These are phyloP conservation scores for Littorina saxatilis DNA, from an alignment of 1,140 invertebrate species.

Conservation along the genomic window DNA sequence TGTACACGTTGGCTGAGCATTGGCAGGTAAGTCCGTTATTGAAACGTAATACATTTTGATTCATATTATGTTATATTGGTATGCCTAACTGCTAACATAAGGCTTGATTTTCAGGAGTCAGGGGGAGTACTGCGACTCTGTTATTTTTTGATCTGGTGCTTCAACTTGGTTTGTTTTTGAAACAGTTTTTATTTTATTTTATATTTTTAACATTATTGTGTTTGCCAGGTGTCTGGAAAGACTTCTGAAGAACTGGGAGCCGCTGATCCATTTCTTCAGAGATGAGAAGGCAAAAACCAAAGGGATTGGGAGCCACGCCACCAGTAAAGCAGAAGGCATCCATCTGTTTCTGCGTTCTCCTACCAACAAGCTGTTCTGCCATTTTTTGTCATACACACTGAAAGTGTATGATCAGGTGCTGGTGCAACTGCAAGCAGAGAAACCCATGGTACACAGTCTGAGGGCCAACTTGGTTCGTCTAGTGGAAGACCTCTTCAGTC, in stretches of 20 bases:
- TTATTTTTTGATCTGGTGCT: too few relatives aligned
- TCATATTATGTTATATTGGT: too few relatives aligned
- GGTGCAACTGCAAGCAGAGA: constrained; percentile 40
- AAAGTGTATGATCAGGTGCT: constrained; percentile 45
- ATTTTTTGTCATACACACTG: constrained; percentile 43
- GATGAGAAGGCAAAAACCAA: constrained; percentile 20
- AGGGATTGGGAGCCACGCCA: not conserved
- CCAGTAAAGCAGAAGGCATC: not conserved
- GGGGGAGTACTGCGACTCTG: too few relatives aligned
- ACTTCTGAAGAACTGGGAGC: constrained; percentile 45
- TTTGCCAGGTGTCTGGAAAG: constrained; percentile 41
- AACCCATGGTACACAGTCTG: constrained; percentile 45
- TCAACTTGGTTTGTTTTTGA: too few relatives aligned
- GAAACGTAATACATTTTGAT: too few relatives aligned
- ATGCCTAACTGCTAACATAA: too few relatives aligned
- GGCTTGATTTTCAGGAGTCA: too few relatives aligned
- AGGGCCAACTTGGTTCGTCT: constrained; percentile 22
- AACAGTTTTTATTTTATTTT: too few relatives aligned
- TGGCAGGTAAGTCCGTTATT: too few relatives aligned
- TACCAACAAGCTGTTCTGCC: constrained; percentile 41
- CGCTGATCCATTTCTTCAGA: constrained; percentile 44
- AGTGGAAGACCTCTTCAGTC: constrained; percentile 30
- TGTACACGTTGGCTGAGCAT: constrained; percentile 58
- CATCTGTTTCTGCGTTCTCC: constrained; percentile 38
- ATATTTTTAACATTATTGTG: too few relatives aligned